Percentiles rank a stretch among this genome's conserved stretches.
Conservation (phyloP, 2,888 invertebrate genomes). For the Stenodera caucasica region DNA sequence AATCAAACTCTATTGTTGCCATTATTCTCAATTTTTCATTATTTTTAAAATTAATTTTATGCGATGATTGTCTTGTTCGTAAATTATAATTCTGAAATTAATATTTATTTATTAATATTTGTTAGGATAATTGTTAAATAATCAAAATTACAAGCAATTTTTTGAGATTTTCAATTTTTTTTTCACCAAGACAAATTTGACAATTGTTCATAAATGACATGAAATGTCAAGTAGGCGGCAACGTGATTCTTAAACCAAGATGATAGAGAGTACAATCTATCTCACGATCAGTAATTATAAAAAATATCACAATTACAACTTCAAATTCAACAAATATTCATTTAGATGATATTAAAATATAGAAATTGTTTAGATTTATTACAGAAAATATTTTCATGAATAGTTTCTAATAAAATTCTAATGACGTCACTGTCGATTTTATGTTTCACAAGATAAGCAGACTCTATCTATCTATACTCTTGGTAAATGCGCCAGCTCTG, state of each 20-base stretch:
- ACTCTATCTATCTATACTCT: background rate
- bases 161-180: background rate
- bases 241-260: background rate
- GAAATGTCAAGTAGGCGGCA: background rate
- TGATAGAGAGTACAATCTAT: background rate
- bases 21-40: background rate
- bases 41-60: background rate
- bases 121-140: background rate
- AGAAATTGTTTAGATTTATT: no score
- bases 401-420: no score
- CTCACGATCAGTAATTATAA: background rate
- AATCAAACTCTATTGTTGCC: slow-evolving; percentile 50
- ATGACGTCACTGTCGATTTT: background rate
- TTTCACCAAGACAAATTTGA: background rate
- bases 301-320: no score
- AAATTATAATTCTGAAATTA: no score
- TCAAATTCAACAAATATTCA: no score
- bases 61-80: no score
- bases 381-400: no score
- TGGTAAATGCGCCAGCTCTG: no score
- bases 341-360: no score
- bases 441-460: no score
- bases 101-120: background rate
- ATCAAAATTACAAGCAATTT: background rate
- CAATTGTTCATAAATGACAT: background rate